phyloP scores from a whole-genome alignment of 1,140 invertebrate species.

The Telenomus remus region DNA sequence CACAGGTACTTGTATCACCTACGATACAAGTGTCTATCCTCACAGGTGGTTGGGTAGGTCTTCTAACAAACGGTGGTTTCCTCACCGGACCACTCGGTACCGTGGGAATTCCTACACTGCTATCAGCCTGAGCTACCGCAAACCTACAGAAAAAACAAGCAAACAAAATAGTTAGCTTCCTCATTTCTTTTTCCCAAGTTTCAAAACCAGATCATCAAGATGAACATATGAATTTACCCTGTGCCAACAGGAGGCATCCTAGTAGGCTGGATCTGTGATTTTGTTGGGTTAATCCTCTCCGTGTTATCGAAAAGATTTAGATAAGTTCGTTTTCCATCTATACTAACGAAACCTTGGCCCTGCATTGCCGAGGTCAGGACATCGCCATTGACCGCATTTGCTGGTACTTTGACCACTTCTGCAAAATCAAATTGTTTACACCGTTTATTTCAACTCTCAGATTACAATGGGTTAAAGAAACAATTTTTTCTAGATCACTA shows the following conservation, averaged over 20 bases:
- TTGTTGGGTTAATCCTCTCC: constrained; percentile 57
- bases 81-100: constrained; percentile 60
- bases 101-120: constrained; percentile 39
- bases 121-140: constrained; percentile 67
- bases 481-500: constrained; percentile 17
- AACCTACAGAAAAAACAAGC: constrained; percentile 51
- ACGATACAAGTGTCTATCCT: constrained; percentile 96
- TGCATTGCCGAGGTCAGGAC: constrained; percentile 86
- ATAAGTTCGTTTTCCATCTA: constrained; percentile 92
- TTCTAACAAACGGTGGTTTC: constrained; percentile 76
- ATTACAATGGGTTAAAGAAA: background rate
- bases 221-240: constrained; percentile 77
- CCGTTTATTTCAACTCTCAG: background rate
- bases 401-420: constrained; percentile 70
- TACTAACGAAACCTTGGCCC: constrained; percentile 91
- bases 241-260: constrained; percentile 70
- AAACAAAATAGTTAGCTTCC: constrained; percentile 3
- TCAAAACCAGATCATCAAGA: background rate
- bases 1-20: constrained; percentile 94
- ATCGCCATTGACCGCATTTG: constrained; percentile 72
- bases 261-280: constrained; percentile 65
- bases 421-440: constrained; percentile 19
- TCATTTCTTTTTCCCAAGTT: background rate
- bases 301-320: constrained; percentile 86
- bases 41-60: constrained; percentile 80